Evolutionary conservation across 1,140 invertebrate species (phyloP).

Genomic region (Rhopalosiphum padi): DNA sequence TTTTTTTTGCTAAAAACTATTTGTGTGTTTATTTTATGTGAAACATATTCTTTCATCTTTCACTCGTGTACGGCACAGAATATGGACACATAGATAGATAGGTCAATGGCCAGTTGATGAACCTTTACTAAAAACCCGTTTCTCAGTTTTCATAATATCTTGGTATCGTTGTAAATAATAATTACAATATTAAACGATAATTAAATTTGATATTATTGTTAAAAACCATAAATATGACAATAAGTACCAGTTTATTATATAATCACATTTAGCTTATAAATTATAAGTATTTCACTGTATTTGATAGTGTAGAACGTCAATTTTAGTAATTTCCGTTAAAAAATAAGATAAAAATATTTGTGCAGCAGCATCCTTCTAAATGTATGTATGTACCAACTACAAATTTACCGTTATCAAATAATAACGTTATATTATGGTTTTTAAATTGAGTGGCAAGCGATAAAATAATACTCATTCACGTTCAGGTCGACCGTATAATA

Average conservation of each 20-base stretch:
- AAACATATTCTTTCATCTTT: slow-evolving; percentile 20
- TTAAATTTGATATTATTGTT: neutral
- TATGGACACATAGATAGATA: neutral
- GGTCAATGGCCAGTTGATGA: slow-evolving; percentile 47
- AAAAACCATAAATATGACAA: neutral
- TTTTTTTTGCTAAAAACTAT: neutral
- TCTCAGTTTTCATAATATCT: slow-evolving; percentile 7
- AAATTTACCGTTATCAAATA: neutral
- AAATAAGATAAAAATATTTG: slow-evolving; percentile 7
- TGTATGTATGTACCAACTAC: neutral
- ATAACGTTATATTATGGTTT: neutral
- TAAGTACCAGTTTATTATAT: neutral
- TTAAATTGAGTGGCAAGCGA: neutral
- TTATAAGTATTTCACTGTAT: too few relatives aligned
- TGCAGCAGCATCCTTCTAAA: neutral
- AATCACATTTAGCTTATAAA: neutral
- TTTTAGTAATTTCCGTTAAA: neutral
- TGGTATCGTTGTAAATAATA: neutral
- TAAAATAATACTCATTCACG: neutral
- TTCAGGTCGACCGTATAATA: neutral
- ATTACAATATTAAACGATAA: neutral
- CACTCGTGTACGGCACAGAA: neutral
- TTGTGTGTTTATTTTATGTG: neutral
- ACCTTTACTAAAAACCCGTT: slow-evolving; percentile 17
- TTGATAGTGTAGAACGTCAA: neutral